These are phyloP conservation scores for Herpetotheres cachinnans DNA, from an alignment of 2,113 vertebrate genomes.

Conservation along the genomic window DNA sequence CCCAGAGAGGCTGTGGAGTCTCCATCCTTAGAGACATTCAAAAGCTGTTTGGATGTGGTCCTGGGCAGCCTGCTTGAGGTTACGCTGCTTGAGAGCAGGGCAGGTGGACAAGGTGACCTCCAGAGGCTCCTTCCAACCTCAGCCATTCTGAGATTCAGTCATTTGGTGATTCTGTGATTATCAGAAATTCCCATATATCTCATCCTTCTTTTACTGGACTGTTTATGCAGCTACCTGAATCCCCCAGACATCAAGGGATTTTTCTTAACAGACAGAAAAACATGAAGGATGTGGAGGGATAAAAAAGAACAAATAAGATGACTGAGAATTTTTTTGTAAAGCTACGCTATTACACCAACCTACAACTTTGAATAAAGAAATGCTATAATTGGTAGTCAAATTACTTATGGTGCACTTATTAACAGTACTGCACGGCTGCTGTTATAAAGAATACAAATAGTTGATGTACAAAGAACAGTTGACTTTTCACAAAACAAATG, in stretches of 20 bases:
- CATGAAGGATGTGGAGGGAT: not conserved
- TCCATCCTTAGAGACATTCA: not conserved
- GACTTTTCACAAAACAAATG: not conserved
- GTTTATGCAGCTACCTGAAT: not conserved
- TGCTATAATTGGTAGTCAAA: not conserved
- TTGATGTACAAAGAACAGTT: not conserved
- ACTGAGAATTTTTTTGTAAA: not conserved
- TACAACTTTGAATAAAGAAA: not conserved
- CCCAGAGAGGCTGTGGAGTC: too few species aligned
- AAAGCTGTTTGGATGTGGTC: rapidly evolving
- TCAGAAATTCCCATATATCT: not conserved
- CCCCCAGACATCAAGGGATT: not conserved
- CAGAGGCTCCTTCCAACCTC: not conserved
- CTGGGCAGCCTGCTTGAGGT: not conserved
- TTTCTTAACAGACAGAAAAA: not conserved
- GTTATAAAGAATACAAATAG: not conserved
- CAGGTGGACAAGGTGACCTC: rapidly evolving
- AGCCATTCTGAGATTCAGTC: not conserved
- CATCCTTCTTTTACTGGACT: not conserved
- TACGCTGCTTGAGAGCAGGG: not conserved
- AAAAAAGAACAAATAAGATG: not conserved
- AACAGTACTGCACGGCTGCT: not conserved
- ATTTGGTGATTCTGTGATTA: not conserved
- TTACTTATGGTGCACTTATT: not conserved
- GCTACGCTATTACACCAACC: not conserved